Evolutionary conservation across 2,113 vertebrate genomes (phyloP), one percentile per base, ranked within the genome.

Genomic region (Phoenicopterus ruber): DNA sequence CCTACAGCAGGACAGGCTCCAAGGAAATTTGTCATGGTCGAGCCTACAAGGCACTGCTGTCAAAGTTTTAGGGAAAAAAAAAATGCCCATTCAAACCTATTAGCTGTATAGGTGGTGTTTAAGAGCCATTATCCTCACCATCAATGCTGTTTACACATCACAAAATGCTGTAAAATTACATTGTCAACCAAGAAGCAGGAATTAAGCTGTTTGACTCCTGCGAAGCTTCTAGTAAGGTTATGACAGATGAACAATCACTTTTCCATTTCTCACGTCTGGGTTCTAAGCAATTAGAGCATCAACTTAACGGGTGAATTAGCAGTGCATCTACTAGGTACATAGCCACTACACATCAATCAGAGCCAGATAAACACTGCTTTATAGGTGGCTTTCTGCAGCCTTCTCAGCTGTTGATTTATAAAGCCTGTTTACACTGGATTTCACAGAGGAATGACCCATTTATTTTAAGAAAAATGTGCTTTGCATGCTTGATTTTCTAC

Each of bases 361-460:
- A 66, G 58, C 11, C 70, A 93, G 49, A 61, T 9, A 44, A 88
- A 80, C 40, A 9, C 14, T 25, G 63, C 25, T 73, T 49, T 69
- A 52, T 2, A 72, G 58, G 67, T 73, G 76, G 13, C 63, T 74
- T 20, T 46, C 71, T 49, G 40, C 54, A 93, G 79, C 71, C 29
- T 52, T 59, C 80, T 86, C 79, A 70, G 76, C 72, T 91, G n/a
- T 7, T 65, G 9, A 44, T 66, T 88, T 84, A 74, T 9, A 94
- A 88, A 94, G 85, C 38, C 59, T 78, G 42, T 55, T 89, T 58
- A 81, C 50, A 59, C 50, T 55, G 72, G 6, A 78, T 78, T 94
- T 91, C 69, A 85, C 61, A 92, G 50, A 81, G 86, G 55, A 91
- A 78, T 25, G 81, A 91, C 93, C 72, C 61, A 89, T 50, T 96